Percentiles rank a stretch among this genome's conserved stretches.
Evolutionary conservation across 1,140 invertebrate genomes (phyloP).

Genomic region (Reticulitermes speratus): DNA sequence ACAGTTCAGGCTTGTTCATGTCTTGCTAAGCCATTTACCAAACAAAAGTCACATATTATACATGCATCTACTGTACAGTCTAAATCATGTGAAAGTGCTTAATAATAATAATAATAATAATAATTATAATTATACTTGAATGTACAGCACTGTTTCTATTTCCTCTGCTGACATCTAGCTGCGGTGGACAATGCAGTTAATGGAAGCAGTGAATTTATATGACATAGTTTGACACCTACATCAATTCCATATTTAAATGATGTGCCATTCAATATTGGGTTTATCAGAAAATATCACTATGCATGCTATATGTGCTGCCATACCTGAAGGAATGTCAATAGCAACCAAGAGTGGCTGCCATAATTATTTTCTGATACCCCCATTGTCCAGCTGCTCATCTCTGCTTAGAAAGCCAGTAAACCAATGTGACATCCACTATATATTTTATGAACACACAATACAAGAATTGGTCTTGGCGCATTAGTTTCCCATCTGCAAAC

Average conservation of each 20-base stretch:
- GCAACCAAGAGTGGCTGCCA: neutral
- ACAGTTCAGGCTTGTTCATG: neutral
- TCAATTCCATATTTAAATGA: conserved; percentile 20
- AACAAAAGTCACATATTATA: neutral
- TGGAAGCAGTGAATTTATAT: conserved; percentile 30
- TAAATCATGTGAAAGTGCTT: conserved; percentile 23
- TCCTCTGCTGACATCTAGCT: neutral
- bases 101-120: no score
- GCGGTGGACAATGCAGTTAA: conserved; percentile 26
- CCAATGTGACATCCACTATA: neutral
- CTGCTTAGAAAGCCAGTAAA: neutral
- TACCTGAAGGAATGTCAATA: conserved; percentile 1
- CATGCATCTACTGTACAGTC: conserved; percentile 20
- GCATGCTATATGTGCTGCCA: neutral
- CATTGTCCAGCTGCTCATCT: neutral
- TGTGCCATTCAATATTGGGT: neutral
- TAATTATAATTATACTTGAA: conserved; percentile 31
- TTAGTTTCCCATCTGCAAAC: neutral
- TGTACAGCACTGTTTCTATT: conserved; percentile 25
- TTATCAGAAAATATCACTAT: neutral
- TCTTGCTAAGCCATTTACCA: neutral
- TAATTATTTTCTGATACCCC: conserved; percentile 6
- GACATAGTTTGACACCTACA: neutral
- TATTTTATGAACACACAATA: conserved; percentile 13
- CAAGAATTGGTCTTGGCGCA: conserved; percentile 17